Evolutionary conservation across 2,888 invertebrate genomes (phyloP).

Genomic region (Idaea aversata): DNA sequence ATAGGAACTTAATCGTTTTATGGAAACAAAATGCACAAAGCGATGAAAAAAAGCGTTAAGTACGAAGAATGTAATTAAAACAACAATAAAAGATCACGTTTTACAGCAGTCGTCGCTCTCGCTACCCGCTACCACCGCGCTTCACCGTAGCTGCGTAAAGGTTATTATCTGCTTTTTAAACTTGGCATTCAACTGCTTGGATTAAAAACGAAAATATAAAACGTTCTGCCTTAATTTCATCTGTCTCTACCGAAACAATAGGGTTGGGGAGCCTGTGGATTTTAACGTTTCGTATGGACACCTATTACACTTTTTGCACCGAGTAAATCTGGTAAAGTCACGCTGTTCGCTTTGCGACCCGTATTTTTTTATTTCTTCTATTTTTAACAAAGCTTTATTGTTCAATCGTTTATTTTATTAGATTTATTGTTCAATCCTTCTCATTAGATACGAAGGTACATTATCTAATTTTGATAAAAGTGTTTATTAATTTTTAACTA

Average conservation of each 20-base stretch:
- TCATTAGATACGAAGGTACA: neutral
- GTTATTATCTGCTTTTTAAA: conserved; percentile 74
- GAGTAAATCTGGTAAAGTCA: conserved; percentile 19
- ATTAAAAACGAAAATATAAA: conserved; percentile 71
- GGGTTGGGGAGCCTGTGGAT: conserved; percentile 44
- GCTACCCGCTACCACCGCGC: conserved; percentile 7
- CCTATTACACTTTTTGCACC: conserved; percentile 29
- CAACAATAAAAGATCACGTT: conserved; percentile 67
- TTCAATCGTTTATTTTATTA: neutral
- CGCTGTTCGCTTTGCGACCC: conserved; percentile 22
- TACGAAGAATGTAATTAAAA: conserved; percentile 72
- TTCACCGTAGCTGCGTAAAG: conserved; percentile 52
- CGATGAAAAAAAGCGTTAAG: conserved; percentile 45
- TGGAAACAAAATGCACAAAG: conserved; percentile 47
- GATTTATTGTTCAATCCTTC: neutral
- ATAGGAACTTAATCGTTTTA: conserved; percentile 40
- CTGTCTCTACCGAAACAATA: conserved; percentile 62
- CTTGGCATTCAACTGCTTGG: conserved; percentile 61
- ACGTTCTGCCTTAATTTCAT: conserved; percentile 63
- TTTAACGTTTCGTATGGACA: conserved; percentile 46
- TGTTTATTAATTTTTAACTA: no score
- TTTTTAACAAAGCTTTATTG: neutral
- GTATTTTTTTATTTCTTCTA: conserved; percentile 17
- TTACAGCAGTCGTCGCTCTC: conserved; percentile 56
- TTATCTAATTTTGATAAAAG: no score